Conservation (phyloP, 2,113 vertebrate genomes). For the Gymnorhina tibicen region DNA sequence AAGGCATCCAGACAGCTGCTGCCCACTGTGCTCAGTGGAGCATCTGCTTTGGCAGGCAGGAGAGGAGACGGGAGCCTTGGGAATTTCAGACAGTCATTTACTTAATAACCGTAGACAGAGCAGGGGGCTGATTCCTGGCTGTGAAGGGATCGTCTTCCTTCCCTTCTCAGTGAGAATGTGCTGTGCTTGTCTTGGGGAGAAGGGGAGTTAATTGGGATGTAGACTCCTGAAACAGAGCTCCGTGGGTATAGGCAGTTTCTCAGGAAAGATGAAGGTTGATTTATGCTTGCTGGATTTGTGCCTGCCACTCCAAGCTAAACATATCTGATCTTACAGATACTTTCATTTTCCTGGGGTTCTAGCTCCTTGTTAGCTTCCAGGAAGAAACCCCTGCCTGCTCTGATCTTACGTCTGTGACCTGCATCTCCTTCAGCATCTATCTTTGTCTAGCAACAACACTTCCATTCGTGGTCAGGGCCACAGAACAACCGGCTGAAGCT, state of each 20-base stretch:
- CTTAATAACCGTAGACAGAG: background rate
- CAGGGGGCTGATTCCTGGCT: background rate
- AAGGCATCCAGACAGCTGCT: constrained; percentile 17
- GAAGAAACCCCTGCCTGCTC: background rate
- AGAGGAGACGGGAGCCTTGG: background rate
- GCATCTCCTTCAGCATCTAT: background rate
- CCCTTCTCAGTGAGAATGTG: background rate
- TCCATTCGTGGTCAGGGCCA: background rate
- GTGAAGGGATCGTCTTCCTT: background rate
- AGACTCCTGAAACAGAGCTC: background rate
- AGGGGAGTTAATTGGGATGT: background rate
- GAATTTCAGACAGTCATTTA: background rate
- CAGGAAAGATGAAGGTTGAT: background rate
- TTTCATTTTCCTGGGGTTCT: background rate
- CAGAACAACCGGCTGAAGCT: background rate
- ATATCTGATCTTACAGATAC: background rate
- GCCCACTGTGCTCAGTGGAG: background rate
- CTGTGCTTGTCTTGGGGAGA: background rate
- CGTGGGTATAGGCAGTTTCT: background rate
- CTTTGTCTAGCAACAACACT: background rate
- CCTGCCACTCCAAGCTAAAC: background rate
- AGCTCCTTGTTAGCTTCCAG: background rate
- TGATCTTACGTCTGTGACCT: background rate
- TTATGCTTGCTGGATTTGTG: background rate
- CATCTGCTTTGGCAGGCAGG: constrained; percentile 22